Evolutionary conservation across 53 echinoderm and acorn worm species (phyloP).

Genomic region (Holothuria scabra): DNA sequence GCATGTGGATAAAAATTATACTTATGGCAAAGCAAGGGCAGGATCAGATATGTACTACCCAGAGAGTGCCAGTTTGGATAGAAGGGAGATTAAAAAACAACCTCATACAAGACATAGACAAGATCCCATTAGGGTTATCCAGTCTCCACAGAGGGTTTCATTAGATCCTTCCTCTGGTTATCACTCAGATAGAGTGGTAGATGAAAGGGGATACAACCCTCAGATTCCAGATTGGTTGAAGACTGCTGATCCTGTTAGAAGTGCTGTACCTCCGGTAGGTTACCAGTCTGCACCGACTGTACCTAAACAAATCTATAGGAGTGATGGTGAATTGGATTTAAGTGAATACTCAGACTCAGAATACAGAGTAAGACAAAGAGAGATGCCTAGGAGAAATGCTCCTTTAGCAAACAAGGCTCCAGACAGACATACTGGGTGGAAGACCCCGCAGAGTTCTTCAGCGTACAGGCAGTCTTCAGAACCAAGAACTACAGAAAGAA

Average conservation of each 20-base stretch:
- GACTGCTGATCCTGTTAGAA: constrained; percentile 23
- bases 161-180: constrained; percentile 12
- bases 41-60: neutral
- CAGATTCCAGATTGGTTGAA: constrained; percentile 24
- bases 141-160: neutral
- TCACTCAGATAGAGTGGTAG: constrained; percentile 21
- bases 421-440: neutral
- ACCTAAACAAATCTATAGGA: constrained; percentile 58
- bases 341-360: constrained; percentile 50
- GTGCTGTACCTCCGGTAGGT: constrained; percentile 28
- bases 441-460: neutral
- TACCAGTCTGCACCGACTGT: constrained; percentile 12
- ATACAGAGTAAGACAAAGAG: constrained; percentile 18
- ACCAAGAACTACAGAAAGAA: neutral
- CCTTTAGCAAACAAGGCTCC: neutral
- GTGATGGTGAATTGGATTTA: constrained; percentile 67
- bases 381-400: constrained; percentile 9
- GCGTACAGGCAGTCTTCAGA: constrained; percentile 22
- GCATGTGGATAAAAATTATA: constrained; percentile 6
- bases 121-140: too few relatives aligned
- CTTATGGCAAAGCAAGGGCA: neutral
- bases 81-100: constrained; percentile 1
- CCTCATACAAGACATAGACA: too few relatives aligned
- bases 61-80: constrained; percentile 10
- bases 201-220: constrained; percentile 18